Evolutionary conservation across 2,113 vertebrate genomes (phyloP).

Genomic region (Calyptomena viridis): DNA sequence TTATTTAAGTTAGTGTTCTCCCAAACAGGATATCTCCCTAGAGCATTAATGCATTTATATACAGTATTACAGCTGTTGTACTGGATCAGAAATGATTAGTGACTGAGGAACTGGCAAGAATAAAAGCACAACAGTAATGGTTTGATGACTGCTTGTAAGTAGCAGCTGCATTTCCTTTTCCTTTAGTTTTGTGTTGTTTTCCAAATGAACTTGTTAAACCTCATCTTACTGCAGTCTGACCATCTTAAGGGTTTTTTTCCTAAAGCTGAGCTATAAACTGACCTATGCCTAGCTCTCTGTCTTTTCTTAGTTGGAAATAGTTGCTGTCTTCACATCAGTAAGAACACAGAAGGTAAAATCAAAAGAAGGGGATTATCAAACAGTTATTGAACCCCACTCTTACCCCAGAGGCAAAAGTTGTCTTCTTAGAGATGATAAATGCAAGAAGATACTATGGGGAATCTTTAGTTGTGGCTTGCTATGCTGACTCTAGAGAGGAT

Average conservation of each 20-base stretch:
- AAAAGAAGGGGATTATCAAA: not conserved
- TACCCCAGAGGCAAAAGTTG: not conserved
- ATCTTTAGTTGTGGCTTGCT: not conserved
- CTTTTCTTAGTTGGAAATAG: not conserved
- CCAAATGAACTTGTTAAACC: not conserved
- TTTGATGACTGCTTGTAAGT: constrained; percentile 5
- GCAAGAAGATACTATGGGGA: not conserved
- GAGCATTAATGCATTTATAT: not conserved
- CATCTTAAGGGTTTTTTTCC: not conserved
- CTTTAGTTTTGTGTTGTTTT: constrained; percentile 7
- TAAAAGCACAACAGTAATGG: not conserved
- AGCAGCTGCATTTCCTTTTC: constrained; percentile 42
- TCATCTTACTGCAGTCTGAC: not conserved
- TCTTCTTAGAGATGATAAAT: not conserved
- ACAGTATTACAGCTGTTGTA: constrained; percentile 36
- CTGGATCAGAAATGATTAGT: not conserved
- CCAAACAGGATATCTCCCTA: not conserved
- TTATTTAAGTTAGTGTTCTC: constrained; percentile 50
- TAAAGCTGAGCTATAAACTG: not conserved
- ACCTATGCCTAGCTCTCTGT: not conserved
- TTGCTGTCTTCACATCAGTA: not conserved
- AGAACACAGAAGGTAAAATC: not conserved
- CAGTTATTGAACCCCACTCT: not conserved
- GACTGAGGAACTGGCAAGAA: not conserved
- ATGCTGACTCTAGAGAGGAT: not conserved